Evolutionary conservation across 2,797 vertebrate species (phyloP).

Genomic region (Xyrichtys novacula): DNA sequence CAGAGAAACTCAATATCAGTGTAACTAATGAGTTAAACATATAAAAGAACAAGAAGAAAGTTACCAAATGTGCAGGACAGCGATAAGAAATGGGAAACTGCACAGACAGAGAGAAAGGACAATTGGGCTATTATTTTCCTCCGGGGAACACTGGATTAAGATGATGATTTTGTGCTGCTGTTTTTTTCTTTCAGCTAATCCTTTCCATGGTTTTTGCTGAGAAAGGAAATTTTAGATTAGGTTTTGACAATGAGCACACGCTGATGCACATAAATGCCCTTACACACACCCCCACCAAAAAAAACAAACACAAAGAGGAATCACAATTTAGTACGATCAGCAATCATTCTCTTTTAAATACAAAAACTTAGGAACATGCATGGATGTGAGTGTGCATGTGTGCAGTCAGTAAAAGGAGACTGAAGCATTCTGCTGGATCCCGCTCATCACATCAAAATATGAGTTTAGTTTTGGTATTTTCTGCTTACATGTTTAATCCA

Average conservation of each 20-base stretch:
- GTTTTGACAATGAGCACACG: background rate
- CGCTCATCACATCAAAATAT: background rate
- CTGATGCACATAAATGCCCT: background rate
- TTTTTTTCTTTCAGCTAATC: background rate
- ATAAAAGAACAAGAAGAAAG: background rate
- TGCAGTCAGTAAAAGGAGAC: background rate
- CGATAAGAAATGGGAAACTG: constrained; percentile 1
- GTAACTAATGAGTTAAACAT: background rate
- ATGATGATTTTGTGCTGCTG: background rate
- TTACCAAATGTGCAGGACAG: background rate
- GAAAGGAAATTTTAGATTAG: background rate
- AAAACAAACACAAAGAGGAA: background rate
- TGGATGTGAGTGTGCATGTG: too few species aligned
- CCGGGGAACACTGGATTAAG: constrained; percentile 8
- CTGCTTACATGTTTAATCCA: constrained; percentile 23
- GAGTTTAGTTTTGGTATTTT: constrained; percentile 11
- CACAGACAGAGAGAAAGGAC: background rate
- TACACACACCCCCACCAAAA: constrained; percentile 1
- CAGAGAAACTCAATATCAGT: background rate
- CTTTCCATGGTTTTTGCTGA: background rate
- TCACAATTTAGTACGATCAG: background rate
- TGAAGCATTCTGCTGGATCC: background rate
- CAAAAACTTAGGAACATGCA: background rate
- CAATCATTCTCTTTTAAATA: constrained; percentile 2
- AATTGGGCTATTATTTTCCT: constrained; percentile 1